Base-by-base conservation (phyloP, 2,113 vertebrate species). In the Microtus richardsoni region DNA sequence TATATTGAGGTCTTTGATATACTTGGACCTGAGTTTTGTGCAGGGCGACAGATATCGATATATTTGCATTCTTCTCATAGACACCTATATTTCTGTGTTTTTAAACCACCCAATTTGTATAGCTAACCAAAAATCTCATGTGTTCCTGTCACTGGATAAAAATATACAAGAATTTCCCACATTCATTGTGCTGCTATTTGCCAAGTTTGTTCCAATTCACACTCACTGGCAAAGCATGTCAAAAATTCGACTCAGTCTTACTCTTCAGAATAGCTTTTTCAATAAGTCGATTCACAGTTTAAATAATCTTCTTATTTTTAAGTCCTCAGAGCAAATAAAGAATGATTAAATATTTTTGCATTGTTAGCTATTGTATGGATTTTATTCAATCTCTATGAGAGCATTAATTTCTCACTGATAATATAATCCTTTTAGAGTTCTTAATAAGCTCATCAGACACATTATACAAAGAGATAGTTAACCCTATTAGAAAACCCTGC, bases 301-400 rank as follows among this genome's bases (percentile, higher is more conserved):
- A 91, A 94, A 96, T 97, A 92, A 96, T 95, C 87, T 95, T 96
- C 66, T 97, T 95, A 95, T 85, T 89, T 96, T 93, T 74, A 92
- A 83, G 44, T 87, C 86, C 62, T 91, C 54, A 3, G 89, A 64
- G 88, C 33, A 75, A 89, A 94, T 58, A 84, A 80, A 75, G 70
- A 86, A 93, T 79, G 78, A 95, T 90, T 91, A 93, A 78, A 71
- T 89, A 79, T 58, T 96, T 95, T 62, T 83, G 21, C 78, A 87
- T 82, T 90, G 74, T 94, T 93, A 83, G 44, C 52, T 47, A 84
- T 60, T 93, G 68, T 91, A 83, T 95, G 70, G 28, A 75, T 94
- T 94, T 88, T 66, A 89, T 93, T 95, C 75, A 58, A 10, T 90
- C n/a, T 78, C 26, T 33, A 73, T 64, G 79, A 96, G 89, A 89